Conservation (phyloP, 2,888 invertebrate species). For the Pseudanteris insignis region DNA sequence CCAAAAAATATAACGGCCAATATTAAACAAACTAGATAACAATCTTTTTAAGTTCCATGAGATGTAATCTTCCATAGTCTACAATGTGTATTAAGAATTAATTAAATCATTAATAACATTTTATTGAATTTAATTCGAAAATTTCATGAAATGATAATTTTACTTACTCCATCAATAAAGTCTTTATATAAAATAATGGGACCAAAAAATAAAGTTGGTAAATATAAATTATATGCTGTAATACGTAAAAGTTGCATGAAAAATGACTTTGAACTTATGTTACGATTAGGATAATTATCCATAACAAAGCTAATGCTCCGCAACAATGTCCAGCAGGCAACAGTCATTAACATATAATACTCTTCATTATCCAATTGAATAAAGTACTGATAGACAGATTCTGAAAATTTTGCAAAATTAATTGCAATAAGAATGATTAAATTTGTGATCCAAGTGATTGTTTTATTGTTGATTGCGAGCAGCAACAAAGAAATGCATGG, state of each 20-base stretch:
- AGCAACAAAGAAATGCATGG: constrained; percentile 70
- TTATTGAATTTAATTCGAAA: no score
- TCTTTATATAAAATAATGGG: constrained; percentile 83
- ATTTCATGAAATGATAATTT: no score
- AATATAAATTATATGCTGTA: constrained; percentile 79
- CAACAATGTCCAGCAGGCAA: constrained; percentile 77
- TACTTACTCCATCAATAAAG: constrained; percentile 69
- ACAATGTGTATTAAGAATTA: no score
- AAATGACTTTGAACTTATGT: constrained; percentile 52
- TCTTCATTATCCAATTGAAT: constrained; percentile 68
- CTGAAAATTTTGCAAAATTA: constrained; percentile 67
- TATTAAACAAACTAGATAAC: constrained; percentile 48
- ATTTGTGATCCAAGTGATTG: constrained; percentile 70
- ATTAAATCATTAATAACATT: no score
- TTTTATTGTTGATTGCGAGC: constrained; percentile 67
- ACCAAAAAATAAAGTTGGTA: constrained; percentile 84
- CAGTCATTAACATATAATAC: constrained; percentile 69
- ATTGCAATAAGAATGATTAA: constrained; percentile 68
- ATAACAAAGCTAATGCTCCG: constrained; percentile 81
- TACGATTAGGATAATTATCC: constrained; percentile 67
- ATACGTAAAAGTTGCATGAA: constrained; percentile 69
- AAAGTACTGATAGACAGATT: constrained; percentile 67
- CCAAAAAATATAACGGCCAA: constrained; percentile 75
- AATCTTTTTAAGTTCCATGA: constrained; percentile 52
- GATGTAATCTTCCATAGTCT: constrained; percentile 64